Base-by-base conservation (phyloP, 2,113 vertebrate species). In the Lycocorax pyrrhopterus region DNA sequence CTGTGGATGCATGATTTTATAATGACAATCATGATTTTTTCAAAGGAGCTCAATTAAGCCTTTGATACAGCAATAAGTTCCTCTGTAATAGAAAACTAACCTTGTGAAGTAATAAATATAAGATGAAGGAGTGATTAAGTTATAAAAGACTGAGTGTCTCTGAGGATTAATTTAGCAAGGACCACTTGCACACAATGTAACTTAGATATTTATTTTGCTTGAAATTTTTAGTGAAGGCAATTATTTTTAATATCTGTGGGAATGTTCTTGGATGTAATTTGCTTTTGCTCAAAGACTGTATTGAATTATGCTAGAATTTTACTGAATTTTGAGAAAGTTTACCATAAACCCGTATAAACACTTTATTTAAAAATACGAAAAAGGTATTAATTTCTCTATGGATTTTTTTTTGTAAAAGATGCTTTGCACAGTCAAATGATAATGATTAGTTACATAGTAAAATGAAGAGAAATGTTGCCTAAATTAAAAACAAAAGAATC, bases 1-100 rank as follows among this genome's bases (percentile, higher is more conserved):
- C 94, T 60, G 72, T 37, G 96, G 96, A 97, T 95, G 89, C 96
- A 95, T 97, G 96, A 97, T 97, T 98, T 98, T 97, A 96, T 97
- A 94, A 89, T 89, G 89, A 97, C 97, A 98, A 96, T 95, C 93
- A 94, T 95, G 97, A 96, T 96, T 91, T 95, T 97, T 97, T 96
- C 95, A 97, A 97, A 97, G 75, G 96, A 97, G 93, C 94, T 97
- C 97, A 97, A 96, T 97, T 95, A 97, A 98, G 95, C 64, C 96
- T 97, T 94, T 97, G 90, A 95, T 96, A 96, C 86, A 88, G 94
- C 95, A 96, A 44, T 96, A 97, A 98, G 94, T 95, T 89, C 88
- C 82, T 85, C 78, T 66, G 80, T 49, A 95, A 83, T 55, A 90
- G 94, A 97, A 98, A 97, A 93, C 81, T 82, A 96, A 94, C 82